Base-by-base conservation (phyloP, 2,113 vertebrate species). In the Neogale vison region DNA sequence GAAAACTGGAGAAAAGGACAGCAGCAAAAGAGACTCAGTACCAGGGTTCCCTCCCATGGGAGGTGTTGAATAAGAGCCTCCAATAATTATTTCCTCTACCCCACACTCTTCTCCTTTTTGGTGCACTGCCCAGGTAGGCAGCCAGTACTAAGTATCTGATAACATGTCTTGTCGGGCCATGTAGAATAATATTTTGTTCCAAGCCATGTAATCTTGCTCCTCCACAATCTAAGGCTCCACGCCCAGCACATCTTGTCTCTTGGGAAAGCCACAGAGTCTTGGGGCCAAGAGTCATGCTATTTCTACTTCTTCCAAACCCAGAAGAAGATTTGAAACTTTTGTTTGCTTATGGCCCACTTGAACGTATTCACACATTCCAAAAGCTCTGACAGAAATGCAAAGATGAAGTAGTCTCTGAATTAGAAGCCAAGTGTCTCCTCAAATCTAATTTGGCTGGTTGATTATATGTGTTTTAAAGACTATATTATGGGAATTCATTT, bases 141-240 rank as follows among this genome's bases (percentile, higher is more conserved):
- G 85, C 85, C 95, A 96, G 88, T 23, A 74, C 71, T 93, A 74
- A 96, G 74, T 82, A 92, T 97, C 94, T 94, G 96, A 97, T 96
- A 96, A 97, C 95, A 96, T 50, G 85, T 45, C 84, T 95, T 97
- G 93, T 97, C 1, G 1, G 82, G 76, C 93, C 85, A 57, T 77
- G 96, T 81, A 95, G 93, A 98, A 93, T 97, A 95, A 96, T 86
- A 94, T 93, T 97, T 97, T 97, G 84, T 95, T 97, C 81, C 86
- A 94, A 97, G 81, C 72, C 88, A 88, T 97, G 88, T 97, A 95
- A 97, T 93, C 91, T 97, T 96, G 85, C 45, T 59, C 50, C 72
- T 97, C 82, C 42, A 85, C 88, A 96, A 72, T 80, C 57, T 8
- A 94, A 97, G 92, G 84, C 88, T 93, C 92, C 80, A 93, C 2